A percentile compares a stretch with the other conserved stretches of the same genome.
Evolutionary conservation across 2,113 vertebrate genomes (phyloP).

Genomic region (Anguilla japonica): DNA sequence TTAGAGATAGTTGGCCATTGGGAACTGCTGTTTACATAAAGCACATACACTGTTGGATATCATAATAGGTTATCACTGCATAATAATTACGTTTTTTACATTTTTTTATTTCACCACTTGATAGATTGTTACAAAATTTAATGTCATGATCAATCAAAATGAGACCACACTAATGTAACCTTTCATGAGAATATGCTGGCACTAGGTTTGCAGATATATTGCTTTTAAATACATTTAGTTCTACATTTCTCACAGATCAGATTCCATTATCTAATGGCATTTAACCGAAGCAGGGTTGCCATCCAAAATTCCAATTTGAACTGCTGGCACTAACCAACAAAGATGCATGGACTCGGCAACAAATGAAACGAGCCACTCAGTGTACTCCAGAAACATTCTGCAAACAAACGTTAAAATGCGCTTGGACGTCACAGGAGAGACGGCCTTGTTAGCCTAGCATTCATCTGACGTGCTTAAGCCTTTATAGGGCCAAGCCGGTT

Average conservation of each 20-base stretch:
- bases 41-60: background rate
- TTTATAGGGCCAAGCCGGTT: conserved; percentile 1
- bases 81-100: too few species aligned
- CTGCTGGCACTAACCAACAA: conserved; percentile 48
- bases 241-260: conserved; percentile 54
- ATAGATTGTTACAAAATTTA: too few species aligned
- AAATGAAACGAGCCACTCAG: background rate
- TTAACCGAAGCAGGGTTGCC: conserved; percentile 53
- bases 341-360: background rate
- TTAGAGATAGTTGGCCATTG: background rate
- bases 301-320: conserved; percentile 48
- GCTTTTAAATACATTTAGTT: conserved; percentile 46
- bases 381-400: too few species aligned
- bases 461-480: background rate
- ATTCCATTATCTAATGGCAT: conserved; percentile 64
- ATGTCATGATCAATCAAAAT: too few species aligned
- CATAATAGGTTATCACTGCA: too few species aligned
- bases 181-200: too few species aligned
- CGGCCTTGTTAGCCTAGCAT: too few species aligned
- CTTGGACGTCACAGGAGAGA: background rate
- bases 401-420: background rate
- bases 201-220: too few species aligned
- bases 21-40: background rate
- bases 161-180: too few species aligned
- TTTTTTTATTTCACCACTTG: too few species aligned